These are phyloP conservation scores for Goniozus legneri DNA, from an alignment of 1,140 invertebrate genomes.

Conservation along the genomic window DNA sequence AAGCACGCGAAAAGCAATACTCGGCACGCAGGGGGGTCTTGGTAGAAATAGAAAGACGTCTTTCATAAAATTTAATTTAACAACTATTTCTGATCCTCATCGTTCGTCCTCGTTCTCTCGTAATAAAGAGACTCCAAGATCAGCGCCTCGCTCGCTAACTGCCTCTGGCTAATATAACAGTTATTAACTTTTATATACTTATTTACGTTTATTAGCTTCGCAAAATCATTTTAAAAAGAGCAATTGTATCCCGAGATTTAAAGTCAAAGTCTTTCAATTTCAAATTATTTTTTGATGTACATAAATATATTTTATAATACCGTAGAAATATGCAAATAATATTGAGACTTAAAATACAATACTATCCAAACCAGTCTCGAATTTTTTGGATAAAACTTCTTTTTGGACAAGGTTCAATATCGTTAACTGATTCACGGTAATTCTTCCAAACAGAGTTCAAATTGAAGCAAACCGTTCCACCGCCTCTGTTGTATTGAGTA, in stretches of 20 bases:
- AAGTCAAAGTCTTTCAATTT: not conserved
- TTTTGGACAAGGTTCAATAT: slow-evolving; percentile 47
- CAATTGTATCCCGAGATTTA: not conserved
- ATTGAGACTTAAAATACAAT: not conserved
- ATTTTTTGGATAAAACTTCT: not conserved
- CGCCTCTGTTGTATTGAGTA: slow-evolving; percentile 72
- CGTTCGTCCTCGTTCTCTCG: slow-evolving; percentile 15
- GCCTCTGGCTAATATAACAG: slow-evolving; percentile 16
- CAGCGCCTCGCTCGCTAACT: slow-evolving; percentile 15
- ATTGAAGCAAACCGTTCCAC: slow-evolving; percentile 76
- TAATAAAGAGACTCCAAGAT: slow-evolving; percentile 17
- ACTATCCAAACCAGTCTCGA: not conserved
- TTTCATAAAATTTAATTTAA: slow-evolving; percentile 34
- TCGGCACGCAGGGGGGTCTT: slow-evolving; percentile 1
- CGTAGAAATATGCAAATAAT: not conserved
- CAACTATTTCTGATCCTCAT: slow-evolving; percentile 21
- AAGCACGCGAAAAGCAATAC: slow-evolving; percentile 15
- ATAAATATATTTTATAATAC: not conserved
- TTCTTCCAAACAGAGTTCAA: slow-evolving; percentile 54
- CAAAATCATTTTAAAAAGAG: not conserved
- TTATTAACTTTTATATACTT: slow-evolving; percentile 13
- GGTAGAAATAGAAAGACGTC: too few relatives aligned
- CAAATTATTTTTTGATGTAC: not conserved
- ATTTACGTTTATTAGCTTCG: not conserved
- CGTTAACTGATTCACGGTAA: slow-evolving; percentile 51